Base-by-base conservation (phyloP, 2,888 invertebrate species). In the Apamea monoglypha region DNA sequence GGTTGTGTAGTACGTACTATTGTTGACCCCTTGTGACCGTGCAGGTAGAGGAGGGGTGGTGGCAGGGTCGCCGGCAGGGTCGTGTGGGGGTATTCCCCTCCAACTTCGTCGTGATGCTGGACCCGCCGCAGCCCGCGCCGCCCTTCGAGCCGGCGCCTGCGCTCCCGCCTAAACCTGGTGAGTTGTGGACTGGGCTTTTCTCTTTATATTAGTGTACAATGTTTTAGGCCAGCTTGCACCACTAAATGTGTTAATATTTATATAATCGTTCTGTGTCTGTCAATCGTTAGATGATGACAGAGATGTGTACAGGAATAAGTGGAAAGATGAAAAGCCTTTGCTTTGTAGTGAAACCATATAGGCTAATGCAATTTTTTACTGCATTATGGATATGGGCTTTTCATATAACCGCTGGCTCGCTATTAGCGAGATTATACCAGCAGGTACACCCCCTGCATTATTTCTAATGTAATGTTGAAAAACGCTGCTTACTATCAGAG, bases 71-170 rank as follows among this genome's bases (percentile, higher is more conserved):
- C 70, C 98, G 98, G 32, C 94, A 93, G 93, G 98, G 98, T 67
- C 98, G 98, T 92, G 97, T 98, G 82, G 99, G 99, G 47, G 99
- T 99, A 84, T 99, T 99, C 95, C 99, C 99, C 8, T 99, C 99
- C 14, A 99, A 99, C 97, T 99, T 99, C 96, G 99, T 99, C 61
- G 97, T 98, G 91, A 96, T 97, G 92, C 95, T 98, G 87, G 97
- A 97, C 76, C 95, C 95, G n/a, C 94, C 94, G 70, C 93, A 93
- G 73, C 92, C 95, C 36, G 93, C 94, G 78, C 93, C 94, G 75
- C 94, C 95, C 64, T 91, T 92, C 82, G 95, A 96, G 69, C 97
- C 96, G 80, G 97, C 97, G 88, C 98, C 98, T 10, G 96, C 97
- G 81, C 95, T 98, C 85, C 98, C 98, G 84, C 98, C 98, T 36